A percentile compares a stretch with the other conserved stretches of the same genome.
These are phyloP conservation scores for Triplophysa dalaica DNA, from an alignment of 2,113 vertebrate genomes.

Conservation along the genomic window DNA sequence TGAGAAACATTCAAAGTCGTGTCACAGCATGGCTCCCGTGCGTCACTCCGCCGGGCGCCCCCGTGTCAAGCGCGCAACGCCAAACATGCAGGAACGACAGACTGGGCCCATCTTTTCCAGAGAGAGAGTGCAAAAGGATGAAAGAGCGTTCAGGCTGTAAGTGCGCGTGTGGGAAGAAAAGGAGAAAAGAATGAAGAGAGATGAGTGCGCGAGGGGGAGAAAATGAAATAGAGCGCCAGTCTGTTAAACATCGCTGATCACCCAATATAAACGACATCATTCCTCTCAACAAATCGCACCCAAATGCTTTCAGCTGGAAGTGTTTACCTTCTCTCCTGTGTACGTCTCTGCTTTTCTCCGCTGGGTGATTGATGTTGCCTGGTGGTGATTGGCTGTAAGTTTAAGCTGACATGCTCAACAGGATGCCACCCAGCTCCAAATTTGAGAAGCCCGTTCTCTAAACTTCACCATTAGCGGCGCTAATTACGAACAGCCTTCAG, in stretches of 20 bases:
- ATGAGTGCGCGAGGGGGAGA: conserved; percentile 8
- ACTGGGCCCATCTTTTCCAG: not conserved
- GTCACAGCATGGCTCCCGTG: conserved; percentile 8
- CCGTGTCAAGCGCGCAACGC: not conserved
- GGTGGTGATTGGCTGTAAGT: conserved; percentile 26
- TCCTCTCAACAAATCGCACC: conserved; percentile 38
- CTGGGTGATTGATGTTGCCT: conserved; percentile 12
- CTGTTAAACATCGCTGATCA: conserved; percentile 48
- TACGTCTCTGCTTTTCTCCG: conserved; percentile 16
- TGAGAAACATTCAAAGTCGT: not conserved
- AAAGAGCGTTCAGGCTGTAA: not conserved
- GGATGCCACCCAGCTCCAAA: conserved; percentile 21
- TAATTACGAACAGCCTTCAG: conserved; percentile 31
- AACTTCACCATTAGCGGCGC: not conserved
- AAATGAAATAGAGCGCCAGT: not conserved
- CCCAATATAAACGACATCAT: conserved; percentile 43
- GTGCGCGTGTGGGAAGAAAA: conserved; percentile 8
- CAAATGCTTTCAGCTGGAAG: conserved; percentile 37
- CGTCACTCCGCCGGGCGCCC: not conserved
- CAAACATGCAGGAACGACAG: conserved; percentile 30
- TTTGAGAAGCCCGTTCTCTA: conserved; percentile 6
- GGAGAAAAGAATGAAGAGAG: conserved; percentile 5
- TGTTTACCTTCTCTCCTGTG: conserved; percentile 29
- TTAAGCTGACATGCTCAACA: conserved; percentile 19
- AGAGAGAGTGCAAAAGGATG: not conserved